Base-by-base conservation (phyloP, 2,888 invertebrate species). In the Apotomis betuletana region DNA sequence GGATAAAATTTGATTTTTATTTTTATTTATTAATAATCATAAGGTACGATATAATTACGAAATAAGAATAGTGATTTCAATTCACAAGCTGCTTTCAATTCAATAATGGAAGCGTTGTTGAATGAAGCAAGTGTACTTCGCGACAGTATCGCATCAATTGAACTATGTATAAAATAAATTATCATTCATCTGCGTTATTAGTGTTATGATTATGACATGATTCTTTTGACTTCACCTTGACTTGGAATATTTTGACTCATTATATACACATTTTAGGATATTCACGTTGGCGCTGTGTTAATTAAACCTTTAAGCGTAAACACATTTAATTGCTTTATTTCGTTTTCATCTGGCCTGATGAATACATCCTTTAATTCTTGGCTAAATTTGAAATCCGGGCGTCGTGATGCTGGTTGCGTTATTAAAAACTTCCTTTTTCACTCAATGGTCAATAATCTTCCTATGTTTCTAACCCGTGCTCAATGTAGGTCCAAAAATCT, bases 291-390 rank as follows among this genome's bases (percentile, higher is more conserved):
- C 55, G 70, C 70, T 67, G 49, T 55, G 65, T 58, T 27, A 63
- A 55, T 70, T 70, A 49, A 60, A 41, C 9, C 36, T 51, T 60
- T 36, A 6, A 8, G 27, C 27, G 15, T 58, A 58, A 67, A 67
- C 65, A 55, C 44, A 55, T 62, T 57, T 67, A 58, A 58, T 72
- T 62, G 27, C 36, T 67, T 71, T 51, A 67, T 57, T 41, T 57
- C 49, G 67, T 67, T 70, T 70, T 60, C 54, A 70, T 70, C 36
- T 55, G 49, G 15, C 44, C 9, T 72, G 52, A 72, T 67, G 51
- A 67, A 44, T 62, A 58, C 67, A 62, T 72, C 71, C 67, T 67
- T 67, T 70, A 58, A 49, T 55, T 61, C 10, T 58, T 64, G 41
- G 41, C 62, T 58, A 67, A 62, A 62, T 52, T 72, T 72, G 67